phyloP scores from a whole-genome alignment of 2,113 vertebrate genomes.

The Caranx ignobilis region DNA sequence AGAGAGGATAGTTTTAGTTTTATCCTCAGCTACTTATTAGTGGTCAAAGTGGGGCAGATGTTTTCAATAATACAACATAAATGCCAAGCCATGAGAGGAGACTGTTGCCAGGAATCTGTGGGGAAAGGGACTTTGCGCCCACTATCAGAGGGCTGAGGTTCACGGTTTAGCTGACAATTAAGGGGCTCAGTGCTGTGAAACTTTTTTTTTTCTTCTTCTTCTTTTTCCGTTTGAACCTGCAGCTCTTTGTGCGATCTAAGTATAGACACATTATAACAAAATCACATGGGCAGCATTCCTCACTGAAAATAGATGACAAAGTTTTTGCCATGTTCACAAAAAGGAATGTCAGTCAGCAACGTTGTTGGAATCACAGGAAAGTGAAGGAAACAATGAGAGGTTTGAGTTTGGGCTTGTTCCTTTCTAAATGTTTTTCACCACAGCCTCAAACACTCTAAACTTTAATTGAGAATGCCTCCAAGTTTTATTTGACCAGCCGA shows the following conservation, averaged over 20 bases:
- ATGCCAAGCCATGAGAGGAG: slow-evolving; percentile 73
- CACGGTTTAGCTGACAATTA: slow-evolving; percentile 53
- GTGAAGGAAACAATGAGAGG: background rate
- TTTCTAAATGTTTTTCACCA: background rate
- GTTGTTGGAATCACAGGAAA: background rate
- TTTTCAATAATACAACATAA: slow-evolving; percentile 83
- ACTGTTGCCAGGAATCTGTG: slow-evolving; percentile 75
- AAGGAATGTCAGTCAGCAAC: background rate
- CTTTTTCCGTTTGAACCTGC: slow-evolving; percentile 32
- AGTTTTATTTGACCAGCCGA: background rate
- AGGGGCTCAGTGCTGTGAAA: slow-evolving; percentile 27
- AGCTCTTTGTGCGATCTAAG: slow-evolving; percentile 28
- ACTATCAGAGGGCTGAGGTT: slow-evolving; percentile 66
- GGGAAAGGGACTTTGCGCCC: slow-evolving; percentile 68
- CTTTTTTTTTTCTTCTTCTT: background rate
- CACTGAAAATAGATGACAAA: background rate
- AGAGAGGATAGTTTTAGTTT: slow-evolving; percentile 77
- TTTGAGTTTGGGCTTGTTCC: background rate
- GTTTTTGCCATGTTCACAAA: background rate
- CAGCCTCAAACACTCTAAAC: background rate
- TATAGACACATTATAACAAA: slow-evolving; percentile 3
- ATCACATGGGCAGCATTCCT: background rate
- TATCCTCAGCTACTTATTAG: slow-evolving; percentile 84
- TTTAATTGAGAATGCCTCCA: background rate
- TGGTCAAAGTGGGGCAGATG: slow-evolving; percentile 82